Evolutionary conservation across 2,888 invertebrate genomes (phyloP), one percentile per base, ranked within the genome.

Genomic region (Branchellion lobata): DNA sequence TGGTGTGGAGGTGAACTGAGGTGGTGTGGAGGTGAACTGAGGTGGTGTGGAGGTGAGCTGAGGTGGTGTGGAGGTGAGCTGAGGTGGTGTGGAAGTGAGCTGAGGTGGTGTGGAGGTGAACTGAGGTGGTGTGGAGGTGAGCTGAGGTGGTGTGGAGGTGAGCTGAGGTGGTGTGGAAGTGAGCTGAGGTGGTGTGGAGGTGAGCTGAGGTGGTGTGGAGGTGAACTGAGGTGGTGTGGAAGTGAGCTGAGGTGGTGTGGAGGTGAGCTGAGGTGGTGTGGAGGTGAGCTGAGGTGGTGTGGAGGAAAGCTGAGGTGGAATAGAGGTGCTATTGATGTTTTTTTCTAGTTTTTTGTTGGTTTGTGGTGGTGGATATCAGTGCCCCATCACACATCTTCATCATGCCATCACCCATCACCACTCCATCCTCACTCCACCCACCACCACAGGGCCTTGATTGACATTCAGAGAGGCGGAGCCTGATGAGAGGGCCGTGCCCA

Each of bases 61-160:
- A 40, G 40, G 40, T 40, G 40, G 14, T 40, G 40, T 14, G 5
- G 8, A 8, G 5, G 40, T 40, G 40, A 8, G 40, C 40, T 40
- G n/a, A n/a, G n/a, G n/a, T n/a, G n/a, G n/a, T n/a, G n/a, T 96
- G 0, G 96, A 93, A 1, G 97, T 98, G 85, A 99, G 90, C 89
- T 89, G 84, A n/a, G n/a, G n/a, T n/a, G 5, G 71, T 86, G 73
- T 36, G 53, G 14, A 27, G 24, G 29, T 18, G 3, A 68, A 5
- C 8, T 8, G 14, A 40, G 40, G 40, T 40, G 40, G 14, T 40
- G 40, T 14, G 5, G 8, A 8, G 5, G 40, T 40, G 40, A 8
- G 40, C 40, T 40, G n/a, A n/a, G n/a, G n/a, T n/a, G n/a, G n/a
- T n/a, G n/a, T n/a, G n/a, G n/a, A n/a, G n/a, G n/a, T n/a, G n/a